phyloP scores from a whole-genome alignment of 2,113 vertebrate species.

The Apodemus sylvaticus region DNA sequence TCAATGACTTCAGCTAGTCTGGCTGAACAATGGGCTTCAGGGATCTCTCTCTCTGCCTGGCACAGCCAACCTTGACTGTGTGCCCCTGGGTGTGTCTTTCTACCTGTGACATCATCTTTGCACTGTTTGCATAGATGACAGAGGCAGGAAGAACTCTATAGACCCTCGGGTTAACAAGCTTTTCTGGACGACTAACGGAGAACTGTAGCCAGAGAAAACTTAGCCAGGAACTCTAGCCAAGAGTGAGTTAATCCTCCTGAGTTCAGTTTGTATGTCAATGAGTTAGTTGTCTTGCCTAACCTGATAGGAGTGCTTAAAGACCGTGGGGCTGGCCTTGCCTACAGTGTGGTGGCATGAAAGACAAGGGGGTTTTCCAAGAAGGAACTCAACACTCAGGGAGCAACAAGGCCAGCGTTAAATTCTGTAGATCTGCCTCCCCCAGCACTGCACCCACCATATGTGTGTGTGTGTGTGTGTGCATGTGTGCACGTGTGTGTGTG shows the following conservation, averaged over 20 bases:
- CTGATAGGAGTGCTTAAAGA: neutral
- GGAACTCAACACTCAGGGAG: neutral
- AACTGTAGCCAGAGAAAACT: neutral
- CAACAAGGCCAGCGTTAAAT: neutral
- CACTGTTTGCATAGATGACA: neutral
- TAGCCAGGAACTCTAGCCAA: neutral
- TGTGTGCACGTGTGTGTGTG: no score
- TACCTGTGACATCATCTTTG: neutral
- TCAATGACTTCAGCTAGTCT: neutral
- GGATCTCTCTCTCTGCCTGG: neutral
- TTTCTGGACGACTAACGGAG: neutral
- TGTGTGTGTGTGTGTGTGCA: no score
- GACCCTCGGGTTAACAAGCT: neutral
- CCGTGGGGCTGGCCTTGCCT: neutral
- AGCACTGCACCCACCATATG: no score
- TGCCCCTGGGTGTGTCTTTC: neutral
- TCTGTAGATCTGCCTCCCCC: no score
- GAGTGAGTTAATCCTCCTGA: neutral
- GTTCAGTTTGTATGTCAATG: neutral
- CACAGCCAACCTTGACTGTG: no score
- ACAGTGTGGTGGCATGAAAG: neutral
- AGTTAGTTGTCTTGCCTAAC: neutral
- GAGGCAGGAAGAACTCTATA: neutral
- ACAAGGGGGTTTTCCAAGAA: neutral
- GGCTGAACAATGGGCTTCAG: neutral